A percentile compares a stretch with the other conserved stretches of the same genome.
phyloP scores from a whole-genome alignment of 2,888 invertebrate genomes.

The Suillia variegata region DNA sequence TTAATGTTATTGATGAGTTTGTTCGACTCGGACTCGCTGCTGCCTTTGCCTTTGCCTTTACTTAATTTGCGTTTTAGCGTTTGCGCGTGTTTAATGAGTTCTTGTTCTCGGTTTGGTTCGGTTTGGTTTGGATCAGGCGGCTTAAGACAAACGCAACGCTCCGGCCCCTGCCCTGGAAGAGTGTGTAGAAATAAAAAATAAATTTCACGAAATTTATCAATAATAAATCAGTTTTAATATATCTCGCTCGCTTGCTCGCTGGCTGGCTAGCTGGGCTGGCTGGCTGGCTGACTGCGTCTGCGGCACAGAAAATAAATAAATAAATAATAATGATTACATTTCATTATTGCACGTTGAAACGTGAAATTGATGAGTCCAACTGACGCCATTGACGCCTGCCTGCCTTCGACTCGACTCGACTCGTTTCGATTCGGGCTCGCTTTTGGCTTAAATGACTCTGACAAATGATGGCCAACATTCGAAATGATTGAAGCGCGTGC shows the following conservation, averaged over 20 bases:
- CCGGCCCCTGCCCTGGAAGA: too few relatives aligned
- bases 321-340: conserved; percentile 51
- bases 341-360: conserved; percentile 31
- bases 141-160: too few relatives aligned
- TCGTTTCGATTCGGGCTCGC: neutral
- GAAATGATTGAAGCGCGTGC: conserved; percentile 42
- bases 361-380: conserved; percentile 31
- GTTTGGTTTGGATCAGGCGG: too few relatives aligned
- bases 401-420: neutral
- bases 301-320: neutral
- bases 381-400: conserved; percentile 30
- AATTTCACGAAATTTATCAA: conserved; percentile 48
- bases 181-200: conserved; percentile 25
- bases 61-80: neutral
- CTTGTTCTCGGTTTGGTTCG: neutral
- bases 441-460: conserved; percentile 27
- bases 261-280: too few relatives aligned
- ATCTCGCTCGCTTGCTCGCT: too few relatives aligned
- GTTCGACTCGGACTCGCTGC: too few relatives aligned
- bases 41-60: too few relatives aligned
- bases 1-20: conserved; percentile 52
- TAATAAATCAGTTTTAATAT: conserved; percentile 40
- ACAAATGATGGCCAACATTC: conserved; percentile 40
- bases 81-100: neutral
- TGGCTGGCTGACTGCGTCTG: too few relatives aligned